Evolutionary conservation across 2,797 vertebrate genomes (phyloP), one percentile per base, ranked within the genome.

Genomic region (Mormyrus proboscirostris): DNA sequence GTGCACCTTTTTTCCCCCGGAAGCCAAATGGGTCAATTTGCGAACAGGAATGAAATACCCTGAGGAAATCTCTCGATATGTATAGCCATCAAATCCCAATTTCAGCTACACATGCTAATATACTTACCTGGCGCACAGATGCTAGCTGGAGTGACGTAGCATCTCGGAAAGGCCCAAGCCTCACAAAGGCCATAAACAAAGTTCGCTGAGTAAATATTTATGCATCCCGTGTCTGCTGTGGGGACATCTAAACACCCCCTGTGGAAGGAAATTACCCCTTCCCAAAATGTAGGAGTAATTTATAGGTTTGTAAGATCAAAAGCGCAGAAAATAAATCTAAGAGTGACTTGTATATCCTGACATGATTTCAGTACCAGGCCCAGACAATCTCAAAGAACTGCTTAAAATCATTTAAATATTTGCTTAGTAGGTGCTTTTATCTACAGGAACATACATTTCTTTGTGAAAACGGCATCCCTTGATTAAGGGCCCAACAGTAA

Each of bases 61-160:
- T 88, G 91, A 92, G 93, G 93, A 92, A 89, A 94, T 94, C 92
- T 92, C 94, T 93, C 89, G 47, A 84, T 90, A 94, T 95, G 93
- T 92, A 93, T 94, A 92, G 93, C 93, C 93, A 94, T 93, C 93
- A 92, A 93, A 92, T 94, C 79, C 86, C 50, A 91, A 90, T 92
- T 94, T 91, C 92, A 92, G 92, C 92, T 92, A 92, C 92, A 92
- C 88, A 25, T 82, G 85, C 83, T 89, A 87, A 87, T 87, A 79
- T 57, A 10, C 16, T 87, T 59, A 87, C 91, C 86, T 57, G 89
- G 91, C 86, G 91, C 90, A 86, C 89, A 62, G 86, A 91, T 92
- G 90, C 90, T 84, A 88, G 90, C 90, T n/a, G 84, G 2, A 62
- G 2, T 86, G 79, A 88, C 86, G 88, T 91, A 90, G 90, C 59